These are phyloP conservation scores for Thunnus maccoyii DNA, from an alignment of 2,113 vertebrate species.

Conservation along the genomic window DNA sequence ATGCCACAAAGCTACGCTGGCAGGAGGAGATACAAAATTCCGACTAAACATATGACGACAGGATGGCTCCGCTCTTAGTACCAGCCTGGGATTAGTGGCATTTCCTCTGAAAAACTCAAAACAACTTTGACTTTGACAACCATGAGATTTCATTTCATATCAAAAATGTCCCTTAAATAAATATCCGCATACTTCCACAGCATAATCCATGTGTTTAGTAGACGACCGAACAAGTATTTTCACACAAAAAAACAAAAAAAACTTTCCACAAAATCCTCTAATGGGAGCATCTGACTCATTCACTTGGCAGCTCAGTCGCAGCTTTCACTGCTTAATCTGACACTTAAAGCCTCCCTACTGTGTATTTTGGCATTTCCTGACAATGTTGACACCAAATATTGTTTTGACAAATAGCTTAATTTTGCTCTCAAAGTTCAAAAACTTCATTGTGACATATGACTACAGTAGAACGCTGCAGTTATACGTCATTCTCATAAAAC, in stretches of 20 bases:
- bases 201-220: too few species aligned
- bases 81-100: constrained; percentile 12
- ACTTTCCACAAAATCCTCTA: neutral
- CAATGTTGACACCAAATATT: too few species aligned
- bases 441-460: too few species aligned
- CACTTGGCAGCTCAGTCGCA: neutral
- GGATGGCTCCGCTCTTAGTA: neutral
- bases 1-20: neutral
- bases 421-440: too few species aligned
- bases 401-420: too few species aligned
- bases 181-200: too few species aligned
- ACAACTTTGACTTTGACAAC: neutral
- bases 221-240: too few species aligned
- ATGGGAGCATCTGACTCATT: constrained; percentile 32
- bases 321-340: neutral
- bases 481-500: too few species aligned
- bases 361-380: too few species aligned
- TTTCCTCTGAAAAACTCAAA: constrained; percentile 26
- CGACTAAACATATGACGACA: neutral
- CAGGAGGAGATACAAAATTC: neutral
- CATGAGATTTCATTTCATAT: neutral
- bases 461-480: too few species aligned
- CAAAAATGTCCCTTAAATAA: neutral
- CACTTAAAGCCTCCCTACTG: too few species aligned
- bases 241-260: neutral